A percentile compares a stretch with the other conserved stretches of the same genome.
phyloP scores from a whole-genome alignment of 1,140 invertebrate genomes.

The Vollenhovia emeryi region DNA sequence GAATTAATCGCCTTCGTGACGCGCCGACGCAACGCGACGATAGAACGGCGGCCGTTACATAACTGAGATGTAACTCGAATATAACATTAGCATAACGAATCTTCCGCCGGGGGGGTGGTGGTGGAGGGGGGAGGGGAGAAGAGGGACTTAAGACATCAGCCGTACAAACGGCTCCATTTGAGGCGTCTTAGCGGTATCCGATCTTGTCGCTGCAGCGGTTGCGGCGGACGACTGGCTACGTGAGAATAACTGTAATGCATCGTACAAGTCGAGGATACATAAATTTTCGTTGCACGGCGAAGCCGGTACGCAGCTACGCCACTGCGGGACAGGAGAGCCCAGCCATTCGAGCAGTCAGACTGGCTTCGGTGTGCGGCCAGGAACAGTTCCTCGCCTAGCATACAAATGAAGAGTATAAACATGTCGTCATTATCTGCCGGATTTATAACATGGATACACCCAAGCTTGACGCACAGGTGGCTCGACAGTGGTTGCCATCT shows the following conservation, averaged over 20 bases:
- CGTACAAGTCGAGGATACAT: conserved; percentile 64
- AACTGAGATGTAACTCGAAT: conserved; percentile 44
- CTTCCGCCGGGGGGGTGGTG: no score
- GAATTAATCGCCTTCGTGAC: background rate
- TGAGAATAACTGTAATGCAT: conserved; percentile 72
- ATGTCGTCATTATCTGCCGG: conserved; percentile 82
- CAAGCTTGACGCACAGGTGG: conserved; percentile 72
- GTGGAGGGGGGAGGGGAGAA: background rate
- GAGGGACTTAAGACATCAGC: conserved; percentile 41
- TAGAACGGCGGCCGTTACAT: background rate
- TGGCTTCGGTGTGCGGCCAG: conserved; percentile 69
- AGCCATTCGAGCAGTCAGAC: conserved; percentile 60
- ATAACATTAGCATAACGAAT: conserved; percentile 48
- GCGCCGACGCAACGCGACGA: background rate
- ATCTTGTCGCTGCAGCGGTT: conserved; percentile 44
- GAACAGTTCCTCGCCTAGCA: conserved; percentile 76
- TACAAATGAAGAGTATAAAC: conserved; percentile 84
- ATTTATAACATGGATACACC: conserved; percentile 79
- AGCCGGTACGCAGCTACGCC: conserved; percentile 66
- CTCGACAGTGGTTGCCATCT: conserved; percentile 69
- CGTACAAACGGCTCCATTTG: conserved; percentile 60
- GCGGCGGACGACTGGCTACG: conserved; percentile 44
- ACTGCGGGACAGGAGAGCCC: conserved; percentile 62
- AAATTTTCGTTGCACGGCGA: conserved; percentile 67
- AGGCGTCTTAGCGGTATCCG: conserved; percentile 68